Conservation (phyloP, 2,888 invertebrate species). For the Urechis unicinctus region DNA sequence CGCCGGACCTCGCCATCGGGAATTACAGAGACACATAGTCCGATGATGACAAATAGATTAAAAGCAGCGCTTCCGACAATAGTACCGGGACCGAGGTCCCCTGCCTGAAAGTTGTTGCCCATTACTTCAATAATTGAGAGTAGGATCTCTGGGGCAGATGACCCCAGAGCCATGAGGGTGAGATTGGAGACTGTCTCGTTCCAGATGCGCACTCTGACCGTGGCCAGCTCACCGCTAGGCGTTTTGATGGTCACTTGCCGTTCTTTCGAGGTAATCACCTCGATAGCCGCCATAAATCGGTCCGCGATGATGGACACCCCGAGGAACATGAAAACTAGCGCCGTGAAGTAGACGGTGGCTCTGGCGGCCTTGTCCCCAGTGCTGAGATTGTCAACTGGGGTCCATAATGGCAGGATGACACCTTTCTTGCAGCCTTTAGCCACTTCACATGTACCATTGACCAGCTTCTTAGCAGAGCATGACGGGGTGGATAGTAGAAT, state of each 20-base stretch:
- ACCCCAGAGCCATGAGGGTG: constrained; percentile 96
- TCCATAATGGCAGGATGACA: constrained; percentile 81
- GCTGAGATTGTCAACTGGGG: constrained; percentile 60
- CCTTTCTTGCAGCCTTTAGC: constrained; percentile 70
- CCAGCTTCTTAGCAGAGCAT: too few relatives aligned
- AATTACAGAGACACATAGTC: constrained; percentile 84
- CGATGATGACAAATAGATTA: constrained; percentile 95
- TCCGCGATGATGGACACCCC: constrained; percentile 98
- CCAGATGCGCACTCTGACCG: constrained; percentile 91
- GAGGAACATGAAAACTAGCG: constrained; percentile 89
- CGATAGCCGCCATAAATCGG: constrained; percentile 98
- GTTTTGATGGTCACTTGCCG: constrained; percentile 87
- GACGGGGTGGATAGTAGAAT: too few relatives aligned
- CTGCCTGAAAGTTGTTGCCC: constrained; percentile 77
- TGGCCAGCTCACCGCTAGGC: constrained; percentile 78
- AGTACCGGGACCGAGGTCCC: constrained; percentile 95
- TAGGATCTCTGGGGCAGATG: constrained; percentile 96
- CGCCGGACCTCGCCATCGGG: constrained; percentile 85
- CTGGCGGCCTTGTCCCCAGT: constrained; percentile 71
- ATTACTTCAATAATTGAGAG: constrained; percentile 96
- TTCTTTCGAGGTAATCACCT: constrained; percentile 97
- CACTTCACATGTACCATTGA: not conserved
- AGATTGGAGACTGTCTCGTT: constrained; percentile 98
- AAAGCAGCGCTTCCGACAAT: constrained; percentile 99
- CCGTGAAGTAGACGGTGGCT: constrained; percentile 82